phyloP scores from a whole-genome alignment of 2,113 vertebrate species.

The Psilopsiagon aurifrons region DNA sequence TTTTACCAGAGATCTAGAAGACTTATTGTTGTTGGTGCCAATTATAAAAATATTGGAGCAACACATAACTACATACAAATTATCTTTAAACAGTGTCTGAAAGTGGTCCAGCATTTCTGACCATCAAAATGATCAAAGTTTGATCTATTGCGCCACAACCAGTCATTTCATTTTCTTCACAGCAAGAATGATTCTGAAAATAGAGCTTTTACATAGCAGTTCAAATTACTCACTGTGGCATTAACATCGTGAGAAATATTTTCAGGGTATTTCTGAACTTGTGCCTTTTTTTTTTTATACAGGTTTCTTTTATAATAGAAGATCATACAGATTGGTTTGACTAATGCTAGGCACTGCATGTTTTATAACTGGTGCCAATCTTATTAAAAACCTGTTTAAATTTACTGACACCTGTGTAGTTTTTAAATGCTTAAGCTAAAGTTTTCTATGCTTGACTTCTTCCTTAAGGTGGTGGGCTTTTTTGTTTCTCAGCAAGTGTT shows the following conservation, averaged over 20 bases:
- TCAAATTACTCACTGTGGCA: background rate
- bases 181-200: background rate
- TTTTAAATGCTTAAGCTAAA: background rate
- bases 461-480: background rate
- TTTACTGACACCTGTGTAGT: background rate
- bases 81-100: background rate
- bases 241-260: background rate
- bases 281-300: background rate
- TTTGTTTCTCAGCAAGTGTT: background rate
- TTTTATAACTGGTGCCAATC: background rate
- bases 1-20: background rate
- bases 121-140: background rate
- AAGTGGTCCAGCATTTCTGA: background rate
- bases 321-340: background rate
- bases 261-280: background rate
- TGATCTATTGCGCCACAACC: background rate
- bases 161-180: background rate
- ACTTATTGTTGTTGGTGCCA: background rate
- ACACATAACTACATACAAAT: background rate
- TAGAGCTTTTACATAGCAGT: background rate
- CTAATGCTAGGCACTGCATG: background rate
- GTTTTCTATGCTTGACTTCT: background rate
- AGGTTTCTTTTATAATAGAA: background rate
- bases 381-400: background rate
- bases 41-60: background rate